Evolutionary conservation across 2,797 vertebrate species (phyloP).

Genomic region (Lagocephalus sceleratus): DNA sequence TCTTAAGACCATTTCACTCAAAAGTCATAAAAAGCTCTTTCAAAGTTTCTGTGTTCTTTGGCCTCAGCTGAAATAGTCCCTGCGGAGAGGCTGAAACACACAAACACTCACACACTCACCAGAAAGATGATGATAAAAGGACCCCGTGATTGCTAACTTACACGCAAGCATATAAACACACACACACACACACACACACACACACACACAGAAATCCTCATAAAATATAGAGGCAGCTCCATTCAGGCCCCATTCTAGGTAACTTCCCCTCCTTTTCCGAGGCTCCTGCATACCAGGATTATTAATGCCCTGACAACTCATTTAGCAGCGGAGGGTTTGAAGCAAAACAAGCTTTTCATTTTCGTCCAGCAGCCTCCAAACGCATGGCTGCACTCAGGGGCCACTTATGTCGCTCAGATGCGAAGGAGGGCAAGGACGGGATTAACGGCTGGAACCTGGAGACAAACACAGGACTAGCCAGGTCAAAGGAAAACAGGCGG

Average conservation of each 20-base stretch:
- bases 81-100: constrained; percentile 58
- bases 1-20: constrained; percentile 74
- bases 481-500: too few species aligned
- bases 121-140: constrained; percentile 71
- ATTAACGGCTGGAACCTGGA: background rate
- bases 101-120: constrained; percentile 61
- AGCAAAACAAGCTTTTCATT: constrained; percentile 49
- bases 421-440: background rate
- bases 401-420: constrained; percentile 13
- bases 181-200: constrained; percentile 12
- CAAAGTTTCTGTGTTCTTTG: constrained; percentile 69
- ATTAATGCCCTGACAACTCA: constrained; percentile 63
- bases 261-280: constrained; percentile 15
- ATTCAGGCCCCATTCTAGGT: constrained; percentile 41
- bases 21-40: constrained; percentile 79
- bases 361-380: constrained; percentile 21
- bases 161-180: constrained; percentile 22
- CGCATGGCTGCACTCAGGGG: constrained; percentile 35
- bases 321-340: constrained; percentile 57
- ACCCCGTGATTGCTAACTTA: constrained; percentile 58
- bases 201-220: too few species aligned
- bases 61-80: constrained; percentile 71
- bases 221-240: constrained; percentile 65
- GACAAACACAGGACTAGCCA: background rate
- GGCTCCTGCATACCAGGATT: constrained; percentile 49